Conservation (phyloP, 2,113 vertebrate species). For the Coptodon rendalli region DNA sequence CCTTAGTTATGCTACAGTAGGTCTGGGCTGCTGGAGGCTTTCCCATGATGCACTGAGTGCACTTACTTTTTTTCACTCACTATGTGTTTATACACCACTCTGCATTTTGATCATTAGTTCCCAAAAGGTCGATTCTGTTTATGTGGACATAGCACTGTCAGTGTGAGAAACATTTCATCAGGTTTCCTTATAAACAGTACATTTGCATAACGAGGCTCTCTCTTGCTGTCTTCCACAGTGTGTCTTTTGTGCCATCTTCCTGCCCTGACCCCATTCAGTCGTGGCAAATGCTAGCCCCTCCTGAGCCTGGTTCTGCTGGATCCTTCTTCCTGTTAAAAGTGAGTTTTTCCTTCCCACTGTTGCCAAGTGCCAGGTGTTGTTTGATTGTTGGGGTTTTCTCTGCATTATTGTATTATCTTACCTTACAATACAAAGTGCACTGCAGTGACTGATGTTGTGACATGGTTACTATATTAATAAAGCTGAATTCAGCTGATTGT, state of each 20-base stretch:
- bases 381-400: background rate
- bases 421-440: background rate
- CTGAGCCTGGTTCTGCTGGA: background rate
- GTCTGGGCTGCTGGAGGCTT: background rate
- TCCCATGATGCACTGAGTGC: background rate
- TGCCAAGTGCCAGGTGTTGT: background rate
- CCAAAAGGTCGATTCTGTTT: background rate
- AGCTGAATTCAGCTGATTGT: background rate
- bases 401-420: background rate
- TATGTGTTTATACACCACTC: background rate
- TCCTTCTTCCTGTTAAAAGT: background rate
- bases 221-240: background rate
- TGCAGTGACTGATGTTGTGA: background rate
- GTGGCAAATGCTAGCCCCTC: background rate
- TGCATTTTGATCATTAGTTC: background rate
- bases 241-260: background rate
- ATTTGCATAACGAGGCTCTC: rapidly evolving
- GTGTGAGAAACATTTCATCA: background rate
- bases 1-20: background rate
- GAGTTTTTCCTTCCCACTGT: background rate
- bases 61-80: background rate
- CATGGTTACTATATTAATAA: background rate
- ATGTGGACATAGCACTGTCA: background rate
- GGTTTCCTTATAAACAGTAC: rapidly evolving
- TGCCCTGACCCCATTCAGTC: background rate